phyloP scores from a whole-genome alignment of 2,113 vertebrate genomes.

The Sialia sialis region DNA sequence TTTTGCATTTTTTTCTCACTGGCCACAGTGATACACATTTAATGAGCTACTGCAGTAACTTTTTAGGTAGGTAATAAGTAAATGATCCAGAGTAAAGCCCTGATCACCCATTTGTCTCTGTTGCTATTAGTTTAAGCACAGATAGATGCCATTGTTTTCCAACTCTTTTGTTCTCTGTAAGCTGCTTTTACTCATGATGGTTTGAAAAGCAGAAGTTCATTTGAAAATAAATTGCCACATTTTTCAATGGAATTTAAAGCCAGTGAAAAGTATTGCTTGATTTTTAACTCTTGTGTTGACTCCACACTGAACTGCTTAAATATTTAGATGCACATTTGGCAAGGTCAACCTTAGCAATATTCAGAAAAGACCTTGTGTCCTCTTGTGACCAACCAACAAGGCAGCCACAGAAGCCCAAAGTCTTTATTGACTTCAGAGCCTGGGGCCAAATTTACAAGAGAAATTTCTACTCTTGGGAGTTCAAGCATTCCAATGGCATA shows the following conservation, averaged over 20 bases:
- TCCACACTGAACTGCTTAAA: not conserved
- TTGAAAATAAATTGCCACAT: not conserved
- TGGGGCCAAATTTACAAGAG: not conserved
- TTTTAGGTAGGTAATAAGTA: conserved; percentile 31
- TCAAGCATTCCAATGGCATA: not conserved
- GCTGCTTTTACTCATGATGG: not conserved
- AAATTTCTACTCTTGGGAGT: not conserved
- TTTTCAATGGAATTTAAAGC: not conserved
- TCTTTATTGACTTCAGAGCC: not conserved
- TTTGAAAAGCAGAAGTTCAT: conserved; percentile 11
- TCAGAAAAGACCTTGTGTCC: not conserved
- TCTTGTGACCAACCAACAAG: not conserved
- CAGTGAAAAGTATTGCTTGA: not conserved
- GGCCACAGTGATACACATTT: too few species aligned
- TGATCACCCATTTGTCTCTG: not conserved
- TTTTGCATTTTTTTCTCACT: not conserved
- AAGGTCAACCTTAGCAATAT: not conserved
- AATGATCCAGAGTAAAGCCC: conserved; percentile 68
- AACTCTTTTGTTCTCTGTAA: not conserved
- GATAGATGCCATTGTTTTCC: not conserved
- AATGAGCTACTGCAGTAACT: not conserved
- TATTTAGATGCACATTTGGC: not conserved
- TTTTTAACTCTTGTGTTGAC: not conserved
- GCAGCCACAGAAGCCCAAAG: not conserved
- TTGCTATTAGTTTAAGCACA: not conserved